Conservation (phyloP, 2,888 invertebrate species). For the Epistrophe grossulariae region DNA sequence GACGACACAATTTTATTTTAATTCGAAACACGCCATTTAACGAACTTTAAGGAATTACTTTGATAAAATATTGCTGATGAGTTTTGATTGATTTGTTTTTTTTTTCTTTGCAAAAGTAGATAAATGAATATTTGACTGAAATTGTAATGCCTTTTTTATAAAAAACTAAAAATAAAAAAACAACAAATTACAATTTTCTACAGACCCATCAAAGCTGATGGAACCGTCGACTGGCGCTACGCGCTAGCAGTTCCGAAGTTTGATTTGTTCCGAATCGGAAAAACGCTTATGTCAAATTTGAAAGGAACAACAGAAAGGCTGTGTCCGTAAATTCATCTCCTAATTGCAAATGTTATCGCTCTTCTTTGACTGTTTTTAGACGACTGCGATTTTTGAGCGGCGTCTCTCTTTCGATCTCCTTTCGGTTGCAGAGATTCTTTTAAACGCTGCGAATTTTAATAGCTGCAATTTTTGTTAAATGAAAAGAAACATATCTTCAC, state of each 20-base stretch:
- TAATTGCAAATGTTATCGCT: too few species aligned
- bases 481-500: too few species aligned
- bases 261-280: slow-evolving; percentile 40
- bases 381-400: too few species aligned
- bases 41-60: slow-evolving; percentile 1
- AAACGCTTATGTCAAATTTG: slow-evolving; percentile 23
- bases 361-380: too few species aligned
- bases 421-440: too few species aligned
- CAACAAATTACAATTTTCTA: slow-evolving; percentile 59
- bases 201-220: slow-evolving; percentile 54
- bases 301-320: background rate
- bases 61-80: background rate
- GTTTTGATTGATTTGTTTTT: background rate
- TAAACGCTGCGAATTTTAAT: too few species aligned
- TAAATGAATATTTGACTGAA: background rate
- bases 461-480: too few species aligned
- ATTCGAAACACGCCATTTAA: slow-evolving; percentile 49
- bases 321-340: background rate
- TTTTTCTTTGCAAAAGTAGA: background rate
- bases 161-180: slow-evolving; percentile 56
- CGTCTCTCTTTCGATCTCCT: too few species aligned
- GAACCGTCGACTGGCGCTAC: slow-evolving; percentile 62
- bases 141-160: slow-evolving; percentile 6
- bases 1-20: slow-evolving; percentile 45
- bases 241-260: slow-evolving; percentile 56